Evolutionary conservation across 2,888 invertebrate genomes (phyloP).

Genomic region (Drosophila cognata): DNA sequence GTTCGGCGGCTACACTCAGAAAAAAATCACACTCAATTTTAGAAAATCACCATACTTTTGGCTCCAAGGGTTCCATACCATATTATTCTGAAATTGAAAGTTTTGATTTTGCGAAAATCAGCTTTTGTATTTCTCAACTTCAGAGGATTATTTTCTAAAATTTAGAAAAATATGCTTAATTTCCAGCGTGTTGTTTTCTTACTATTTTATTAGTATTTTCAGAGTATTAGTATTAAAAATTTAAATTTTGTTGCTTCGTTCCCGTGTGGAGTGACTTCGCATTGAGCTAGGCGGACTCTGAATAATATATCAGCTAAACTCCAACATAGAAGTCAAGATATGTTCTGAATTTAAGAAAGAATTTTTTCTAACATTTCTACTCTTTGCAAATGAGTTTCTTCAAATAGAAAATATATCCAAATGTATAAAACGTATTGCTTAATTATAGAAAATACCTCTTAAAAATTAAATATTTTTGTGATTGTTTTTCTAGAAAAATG

Average conservation of each 20-base stretch:
- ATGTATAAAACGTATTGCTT: not conserved
- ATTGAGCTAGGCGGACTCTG: not conserved
- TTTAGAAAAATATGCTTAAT: not conserved
- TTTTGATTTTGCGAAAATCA: not conserved
- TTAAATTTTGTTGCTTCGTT: accelerated
- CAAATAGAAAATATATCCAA: not conserved
- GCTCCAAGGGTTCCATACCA: not conserved
- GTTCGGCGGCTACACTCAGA: not conserved
- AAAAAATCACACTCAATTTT: accelerated
- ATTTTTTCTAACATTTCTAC: not conserved
- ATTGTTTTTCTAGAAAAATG: not conserved
- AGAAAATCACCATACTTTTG: not conserved
- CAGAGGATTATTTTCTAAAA: too few relatives aligned
- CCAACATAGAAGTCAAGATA: not conserved
- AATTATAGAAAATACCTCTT: not conserved
- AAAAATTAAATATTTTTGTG: not conserved
- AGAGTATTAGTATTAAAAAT: not conserved
- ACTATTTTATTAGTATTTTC: too few relatives aligned
- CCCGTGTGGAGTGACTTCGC: not conserved
- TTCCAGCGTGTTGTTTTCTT: not conserved
- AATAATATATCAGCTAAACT: not conserved
- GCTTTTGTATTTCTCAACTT: not conserved
- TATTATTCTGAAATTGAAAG: not conserved
- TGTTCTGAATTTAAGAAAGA: not conserved
- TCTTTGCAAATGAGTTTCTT: too few relatives aligned